Base-by-base conservation (phyloP, 2,113 vertebrate genomes). In the Lasiurus borealis region DNA sequence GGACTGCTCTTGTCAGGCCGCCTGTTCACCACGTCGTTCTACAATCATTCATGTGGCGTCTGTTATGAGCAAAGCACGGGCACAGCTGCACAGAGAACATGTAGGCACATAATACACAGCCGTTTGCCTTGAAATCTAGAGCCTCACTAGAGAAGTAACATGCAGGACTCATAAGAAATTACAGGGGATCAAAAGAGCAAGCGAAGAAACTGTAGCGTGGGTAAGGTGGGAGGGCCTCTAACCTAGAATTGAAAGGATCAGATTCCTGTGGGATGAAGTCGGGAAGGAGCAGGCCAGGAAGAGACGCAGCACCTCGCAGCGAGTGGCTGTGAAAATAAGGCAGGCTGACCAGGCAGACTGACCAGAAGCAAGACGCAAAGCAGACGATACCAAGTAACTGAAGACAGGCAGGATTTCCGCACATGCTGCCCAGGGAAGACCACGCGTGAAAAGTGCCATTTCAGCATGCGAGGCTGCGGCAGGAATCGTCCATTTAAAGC, bases 161-260 rank as follows among this genome's bases (percentile, higher is more conserved):
- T 14, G n/a, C 18, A 18, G 57, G 10, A 25, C 31, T 18, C n/a
- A n/a, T 27, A n/a, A 64, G 82, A 40, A 71, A 68, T 21, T 68
- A n/a, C 54, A 87, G 76, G 18, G 90, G 88, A 81, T 76, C 15
- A 82, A 64, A 83, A 64, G 46, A 83, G 36, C 40, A 76, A 72
- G 31, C 8, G 85, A 68, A 86, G 18, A 91, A 62, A 19, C 46
- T 75, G 18, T 13, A 75, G 19, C 36, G 48, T 48, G 69, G 40
- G 50, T 69, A 31, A 88, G 14, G 11, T 21, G 14, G 14, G 36
- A 68, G 85, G 68, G 71, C 40, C 69, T 88, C 73, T 64, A 36
- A 77, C 85, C 13, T 59, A 52, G 29, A 90, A 90, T 34, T 57
- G 54, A 66, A 83, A 92, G 36, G 19, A 44, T 25, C 31, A 94